Evolutionary conservation across 2,888 invertebrate species (phyloP).

Genomic region (Bellardia pandia): DNA sequence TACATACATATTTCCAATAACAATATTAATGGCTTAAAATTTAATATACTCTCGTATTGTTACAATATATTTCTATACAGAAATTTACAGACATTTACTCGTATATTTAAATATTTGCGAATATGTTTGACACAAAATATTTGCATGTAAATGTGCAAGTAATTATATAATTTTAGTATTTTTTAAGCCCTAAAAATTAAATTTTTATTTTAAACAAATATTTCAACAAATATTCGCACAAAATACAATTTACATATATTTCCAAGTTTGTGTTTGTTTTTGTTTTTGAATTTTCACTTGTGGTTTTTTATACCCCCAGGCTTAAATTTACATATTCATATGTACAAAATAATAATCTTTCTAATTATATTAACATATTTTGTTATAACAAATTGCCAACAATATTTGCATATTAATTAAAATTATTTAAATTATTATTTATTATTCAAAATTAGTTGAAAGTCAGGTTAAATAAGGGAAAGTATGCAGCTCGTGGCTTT

Average conservation of each 20-base stretch:
- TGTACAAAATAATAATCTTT: constrained; percentile 14
- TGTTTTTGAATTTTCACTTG: neutral
- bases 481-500: too few species aligned
- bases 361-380: constrained; percentile 43
- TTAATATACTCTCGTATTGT: constrained; percentile 5
- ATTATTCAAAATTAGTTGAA: too few species aligned
- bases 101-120: neutral
- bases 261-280: too few species aligned
- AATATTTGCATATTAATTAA: neutral
- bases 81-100: neutral
- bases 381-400: neutral
- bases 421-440: too few species aligned
- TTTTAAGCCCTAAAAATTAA: neutral
- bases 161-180: neutral
- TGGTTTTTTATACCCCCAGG: constrained; percentile 2
- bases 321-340: neutral
- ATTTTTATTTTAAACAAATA: neutral
- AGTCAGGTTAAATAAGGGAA: too few species aligned
- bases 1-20: neutral
- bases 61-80: neutral
- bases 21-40: constrained; percentile 20
- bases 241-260: neutral
- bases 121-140: neutral
- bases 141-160: constrained; percentile 5
- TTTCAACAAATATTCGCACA: neutral